Conservation (phyloP, 2,888 invertebrate species). For the Plemyria rubiginata region DNA sequence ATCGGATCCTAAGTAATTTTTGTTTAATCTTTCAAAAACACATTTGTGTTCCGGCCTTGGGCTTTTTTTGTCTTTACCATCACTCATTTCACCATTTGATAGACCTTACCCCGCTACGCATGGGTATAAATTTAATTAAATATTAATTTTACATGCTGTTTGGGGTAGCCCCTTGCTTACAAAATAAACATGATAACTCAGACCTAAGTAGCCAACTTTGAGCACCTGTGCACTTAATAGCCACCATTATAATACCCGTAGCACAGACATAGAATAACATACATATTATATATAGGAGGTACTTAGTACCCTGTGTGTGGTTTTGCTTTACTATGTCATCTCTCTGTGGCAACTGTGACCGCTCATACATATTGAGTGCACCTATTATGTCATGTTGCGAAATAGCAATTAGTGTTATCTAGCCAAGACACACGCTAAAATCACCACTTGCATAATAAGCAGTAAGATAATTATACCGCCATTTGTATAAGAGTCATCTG, state of each 20-base stretch:
- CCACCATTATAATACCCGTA: neutral
- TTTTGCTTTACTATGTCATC: conserved; percentile 12
- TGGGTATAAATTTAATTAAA: too few species aligned
- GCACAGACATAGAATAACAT: neutral
- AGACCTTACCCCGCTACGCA: too few species aligned
- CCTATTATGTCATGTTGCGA: conserved; percentile 38
- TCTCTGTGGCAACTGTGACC: conserved; percentile 34
- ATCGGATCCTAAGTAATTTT: too few species aligned
- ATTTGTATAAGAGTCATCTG: conserved; percentile 20
- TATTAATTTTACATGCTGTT: too few species aligned
- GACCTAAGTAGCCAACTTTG: conserved; percentile 17
- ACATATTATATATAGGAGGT: neutral
- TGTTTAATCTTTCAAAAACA: too few species aligned
- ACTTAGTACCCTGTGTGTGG: neutral
- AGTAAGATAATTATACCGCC: conserved; percentile 28
- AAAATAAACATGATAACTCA: neutral
- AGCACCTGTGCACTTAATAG: conserved; percentile 20
- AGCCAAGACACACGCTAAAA: conserved; percentile 60
- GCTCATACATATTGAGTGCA: conserved; percentile 35
- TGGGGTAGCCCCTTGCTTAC: neutral
- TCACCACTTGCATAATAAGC: conserved; percentile 63
- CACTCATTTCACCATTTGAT: too few species aligned
- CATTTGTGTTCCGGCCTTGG: too few species aligned
- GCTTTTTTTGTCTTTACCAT: too few species aligned
- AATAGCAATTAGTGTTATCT: conserved; percentile 55